Evolutionary conservation across 2,888 invertebrate genomes (phyloP), one percentile per base, ranked within the genome.

Genomic region (Lypha dubia): DNA sequence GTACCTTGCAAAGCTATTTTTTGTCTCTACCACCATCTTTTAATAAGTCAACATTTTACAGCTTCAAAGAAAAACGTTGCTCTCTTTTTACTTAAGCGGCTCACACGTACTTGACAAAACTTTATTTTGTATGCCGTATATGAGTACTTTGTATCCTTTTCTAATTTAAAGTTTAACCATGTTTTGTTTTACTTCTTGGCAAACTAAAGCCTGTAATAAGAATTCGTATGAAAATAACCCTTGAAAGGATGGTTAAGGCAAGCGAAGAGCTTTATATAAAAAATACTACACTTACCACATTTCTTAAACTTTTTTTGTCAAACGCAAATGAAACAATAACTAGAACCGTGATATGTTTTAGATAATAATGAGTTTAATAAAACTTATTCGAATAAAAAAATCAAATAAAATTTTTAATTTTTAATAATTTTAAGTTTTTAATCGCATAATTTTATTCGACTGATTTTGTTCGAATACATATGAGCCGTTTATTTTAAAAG

Each of bases 121-220:
- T 46, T 58, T 22, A 32, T 49, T 73, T n/a, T 73, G 62, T 62
- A 38, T 35, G 0, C n/a, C 24, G 35, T 28, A 35, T 20, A 46
- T 68, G 44, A 63, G 49, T 38, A 51, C 15, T 51, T 51, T 51
- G 49, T 67, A 46, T 44, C 35, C 60, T 2, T 67, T 68, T 74
- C 74, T 80, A 71, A 74, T 68, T 62, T 68, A 60, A 74, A 80
- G 58, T 74, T 74, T 51, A n/a, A 74, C 8, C 51, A 62, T 56
- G 24, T 71, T 56, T 38, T 73, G 65, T 6, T 79, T 63, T 60
- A 17, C 35, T 49, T 67, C 35, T 51, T 41, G 24, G 5, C 8
- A 38, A 35, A 35, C 11, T 38, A 22, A 38, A n/a, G 15, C 1
- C 3, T 35, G 32, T 20, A 11, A 35, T 8, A 17, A 13, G 6